A percentile compares a stretch with the other conserved stretches of the same genome.
Evolutionary conservation across 2,888 invertebrate genomes (phyloP).

Genomic region (Zygaena filipendulae): DNA sequence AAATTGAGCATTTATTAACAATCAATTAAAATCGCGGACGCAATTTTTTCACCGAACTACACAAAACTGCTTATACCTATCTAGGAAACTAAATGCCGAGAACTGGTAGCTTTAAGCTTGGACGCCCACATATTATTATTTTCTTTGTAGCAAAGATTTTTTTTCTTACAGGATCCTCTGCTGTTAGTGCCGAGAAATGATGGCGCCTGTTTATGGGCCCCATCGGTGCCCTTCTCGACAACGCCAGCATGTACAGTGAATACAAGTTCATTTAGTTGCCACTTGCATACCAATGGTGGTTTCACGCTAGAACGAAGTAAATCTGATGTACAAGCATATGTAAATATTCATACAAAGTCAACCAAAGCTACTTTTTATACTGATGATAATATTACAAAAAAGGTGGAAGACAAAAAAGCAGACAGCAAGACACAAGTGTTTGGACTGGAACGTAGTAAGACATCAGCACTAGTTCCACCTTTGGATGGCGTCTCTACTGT

Average conservation of each 20-base stretch:
- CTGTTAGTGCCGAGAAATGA: constrained; percentile 71
- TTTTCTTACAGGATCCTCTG: constrained; percentile 60
- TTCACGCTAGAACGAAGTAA: constrained; percentile 56
- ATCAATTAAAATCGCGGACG: too few species aligned
- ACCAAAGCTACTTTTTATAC: constrained; percentile 47
- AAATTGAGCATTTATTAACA: too few species aligned
- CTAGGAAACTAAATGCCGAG: too few species aligned
- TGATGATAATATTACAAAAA: constrained; percentile 18
- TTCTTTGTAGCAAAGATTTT: too few species aligned
- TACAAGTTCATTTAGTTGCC: constrained; percentile 53
- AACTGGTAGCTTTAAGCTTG: too few species aligned
- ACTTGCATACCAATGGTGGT: constrained; percentile 49
- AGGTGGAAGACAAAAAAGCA: too few species aligned
- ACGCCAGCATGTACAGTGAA: constrained; percentile 48
- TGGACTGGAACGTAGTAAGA: constrained; percentile 50
- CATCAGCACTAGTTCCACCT: constrained; percentile 37
- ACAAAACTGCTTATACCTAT: too few species aligned
- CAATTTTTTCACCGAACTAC: too few species aligned
- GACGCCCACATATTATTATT: too few species aligned
- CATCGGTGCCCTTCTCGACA: constrained; percentile 51
- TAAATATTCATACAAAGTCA: constrained; percentile 30
- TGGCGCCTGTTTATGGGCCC: constrained; percentile 63
- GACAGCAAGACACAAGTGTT: constrained; percentile 26
- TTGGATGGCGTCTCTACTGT: constrained; percentile 21
- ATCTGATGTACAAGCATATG: constrained; percentile 51